A percentile compares a stretch with the other conserved stretches of the same genome.
These are phyloP conservation scores for Muntiacus reevesi DNA, from an alignment of 2,113 vertebrate genomes.

Conservation along the genomic window DNA sequence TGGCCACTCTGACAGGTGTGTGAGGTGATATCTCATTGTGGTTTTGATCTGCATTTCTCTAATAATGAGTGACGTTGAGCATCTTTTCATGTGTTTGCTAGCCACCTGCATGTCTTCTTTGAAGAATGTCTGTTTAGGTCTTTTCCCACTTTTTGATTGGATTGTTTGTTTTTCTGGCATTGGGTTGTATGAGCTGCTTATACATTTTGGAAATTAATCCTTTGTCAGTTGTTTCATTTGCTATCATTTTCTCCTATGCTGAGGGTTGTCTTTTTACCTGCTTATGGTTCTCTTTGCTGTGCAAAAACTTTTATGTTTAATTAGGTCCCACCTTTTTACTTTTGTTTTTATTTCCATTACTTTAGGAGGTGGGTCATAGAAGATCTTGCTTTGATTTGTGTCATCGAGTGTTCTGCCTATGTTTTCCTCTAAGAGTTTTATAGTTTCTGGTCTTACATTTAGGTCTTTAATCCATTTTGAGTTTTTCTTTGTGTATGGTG, in stretches of 20 bases:
- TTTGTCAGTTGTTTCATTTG: neutral
- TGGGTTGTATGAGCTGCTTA: neutral
- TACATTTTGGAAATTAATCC: neutral
- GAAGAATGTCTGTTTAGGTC: neutral
- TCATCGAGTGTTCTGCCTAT: neutral
- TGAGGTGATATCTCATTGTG: neutral
- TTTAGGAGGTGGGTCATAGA: neutral
- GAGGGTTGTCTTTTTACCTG: neutral
- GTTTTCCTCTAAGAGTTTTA: neutral
- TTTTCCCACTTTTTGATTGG: neutral
- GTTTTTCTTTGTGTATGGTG: neutral
- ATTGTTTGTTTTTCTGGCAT: neutral
- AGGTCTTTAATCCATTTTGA: neutral
- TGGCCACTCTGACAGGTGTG: neutral
- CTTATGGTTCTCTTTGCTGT: neutral
- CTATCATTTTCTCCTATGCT: neutral
- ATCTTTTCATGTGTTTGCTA: neutral
- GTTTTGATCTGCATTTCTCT: neutral
- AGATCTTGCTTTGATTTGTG: neutral
- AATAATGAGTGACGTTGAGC: neutral
- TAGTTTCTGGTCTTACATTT: neutral
- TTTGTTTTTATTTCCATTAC: neutral
- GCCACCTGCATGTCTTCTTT: neutral
- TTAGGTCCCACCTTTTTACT: neutral
- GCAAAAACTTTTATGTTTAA: neutral